phyloP scores from a whole-genome alignment of 2,113 vertebrate species.

The Kryptolebias marmoratus region DNA sequence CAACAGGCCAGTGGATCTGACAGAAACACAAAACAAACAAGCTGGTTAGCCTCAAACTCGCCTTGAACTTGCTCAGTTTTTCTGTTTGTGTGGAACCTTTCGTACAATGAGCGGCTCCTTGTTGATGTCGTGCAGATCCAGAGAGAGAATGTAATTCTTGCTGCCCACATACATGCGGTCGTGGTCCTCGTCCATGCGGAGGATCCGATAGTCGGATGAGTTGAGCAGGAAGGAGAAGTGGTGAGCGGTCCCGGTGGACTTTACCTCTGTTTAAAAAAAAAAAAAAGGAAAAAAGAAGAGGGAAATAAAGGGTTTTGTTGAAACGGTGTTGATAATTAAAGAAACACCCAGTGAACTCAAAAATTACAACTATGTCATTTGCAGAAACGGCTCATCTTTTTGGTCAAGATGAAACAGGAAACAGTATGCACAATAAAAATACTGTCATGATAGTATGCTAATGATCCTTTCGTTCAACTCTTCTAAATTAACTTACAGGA shows the following conservation, averaged over 20 bases:
- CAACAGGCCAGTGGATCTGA: conserved; percentile 97
- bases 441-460: conserved; percentile 28
- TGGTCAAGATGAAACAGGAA: conserved; percentile 24
- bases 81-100: conserved; percentile 8
- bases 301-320: conserved; percentile 43
- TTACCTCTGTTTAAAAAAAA: conserved; percentile 83
- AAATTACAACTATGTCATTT: conserved; percentile 35
- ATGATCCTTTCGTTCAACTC: conserved; percentile 41
- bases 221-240: conserved; percentile 98
- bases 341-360: conserved; percentile 26
- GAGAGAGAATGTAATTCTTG: conserved; percentile 96
- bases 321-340: conserved; percentile 20
- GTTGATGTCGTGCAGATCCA: conserved; percentile 99
- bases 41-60: conserved; percentile 29
- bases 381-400: conserved; percentile 36
- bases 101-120: conserved; percentile 98
- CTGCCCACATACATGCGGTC: conserved; percentile 99
- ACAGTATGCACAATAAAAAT: conserved; percentile 11
- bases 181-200: conserved; percentile 97
- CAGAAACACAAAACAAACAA: conserved; percentile 25
- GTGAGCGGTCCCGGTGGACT: conserved; percentile 92
- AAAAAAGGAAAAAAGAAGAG: conserved; percentile 11
- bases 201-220: conserved; percentile 95
- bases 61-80: background rate
- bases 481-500: conserved; percentile 36